These are phyloP conservation scores for Vireo altiloquus DNA, from an alignment of 2,113 vertebrate genomes.

Conservation along the genomic window DNA sequence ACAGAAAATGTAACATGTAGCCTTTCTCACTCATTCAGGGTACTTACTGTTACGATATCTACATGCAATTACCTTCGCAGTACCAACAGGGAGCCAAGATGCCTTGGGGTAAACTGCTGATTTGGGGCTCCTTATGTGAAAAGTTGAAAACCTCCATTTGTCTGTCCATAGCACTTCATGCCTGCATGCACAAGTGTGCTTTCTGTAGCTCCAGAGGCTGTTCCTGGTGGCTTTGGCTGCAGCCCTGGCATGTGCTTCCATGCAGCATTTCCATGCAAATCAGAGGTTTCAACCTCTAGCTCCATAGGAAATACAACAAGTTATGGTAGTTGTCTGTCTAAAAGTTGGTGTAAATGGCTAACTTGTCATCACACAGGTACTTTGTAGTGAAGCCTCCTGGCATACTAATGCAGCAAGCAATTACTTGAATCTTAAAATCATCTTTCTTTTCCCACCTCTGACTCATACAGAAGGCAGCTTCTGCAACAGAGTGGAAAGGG, in stretches of 20 bases:
- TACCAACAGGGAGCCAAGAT: too few species aligned
- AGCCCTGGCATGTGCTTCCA: neutral
- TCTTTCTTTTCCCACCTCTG: neutral
- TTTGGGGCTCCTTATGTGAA: neutral
- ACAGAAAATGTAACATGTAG: neutral
- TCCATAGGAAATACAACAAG: neutral
- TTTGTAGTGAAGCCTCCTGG: neutral
- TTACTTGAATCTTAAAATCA: neutral
- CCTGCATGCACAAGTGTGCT: accelerated
- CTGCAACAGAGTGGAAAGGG: neutral
- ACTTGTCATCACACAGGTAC: neutral
- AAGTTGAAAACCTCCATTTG: neutral
- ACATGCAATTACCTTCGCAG: accelerated
- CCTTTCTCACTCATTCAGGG: neutral
- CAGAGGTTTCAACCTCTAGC: neutral
- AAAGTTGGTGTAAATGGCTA: neutral
- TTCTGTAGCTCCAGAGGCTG: neutral
- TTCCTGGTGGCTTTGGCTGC: neutral
- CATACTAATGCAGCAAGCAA: neutral
- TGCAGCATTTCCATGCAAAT: neutral
- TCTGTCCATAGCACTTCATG: neutral
- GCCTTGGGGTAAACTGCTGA: neutral
- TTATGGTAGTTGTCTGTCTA: neutral
- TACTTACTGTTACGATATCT: neutral
- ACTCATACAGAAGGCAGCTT: slow-evolving; percentile 12